Evolutionary conservation across 37 sponge, comb jelly and placozoan genomes (phyloP).

Genomic region (Ianthella basta): DNA sequence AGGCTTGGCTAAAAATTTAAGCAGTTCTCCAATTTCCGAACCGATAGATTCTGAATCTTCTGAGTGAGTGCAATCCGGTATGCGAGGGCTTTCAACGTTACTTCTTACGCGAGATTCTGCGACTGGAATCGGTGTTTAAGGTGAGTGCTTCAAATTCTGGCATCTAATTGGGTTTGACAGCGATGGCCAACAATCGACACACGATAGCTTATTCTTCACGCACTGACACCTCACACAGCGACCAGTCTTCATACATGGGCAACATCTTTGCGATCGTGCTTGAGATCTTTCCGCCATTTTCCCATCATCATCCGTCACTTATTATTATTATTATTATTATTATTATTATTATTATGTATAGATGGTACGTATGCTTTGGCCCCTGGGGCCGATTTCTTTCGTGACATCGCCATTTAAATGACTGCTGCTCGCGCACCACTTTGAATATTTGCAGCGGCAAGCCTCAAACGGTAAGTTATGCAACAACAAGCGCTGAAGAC

Average conservation of each 20-base stretch:
- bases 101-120: not conserved
- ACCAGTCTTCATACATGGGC: conserved; percentile 1
- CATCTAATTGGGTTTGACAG: not conserved
- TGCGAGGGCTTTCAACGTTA: not conserved
- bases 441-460: too few relatives aligned
- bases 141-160: not conserved
- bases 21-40: not conserved
- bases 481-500: too few relatives aligned
- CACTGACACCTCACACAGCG: not conserved
- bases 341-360: not conserved
- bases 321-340: conserved; percentile 1
- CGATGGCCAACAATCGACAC: not conserved
- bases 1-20: not conserved
- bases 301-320: not conserved
- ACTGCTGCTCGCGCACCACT: too few relatives aligned
- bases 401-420: too few relatives aligned
- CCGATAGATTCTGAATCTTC: not conserved
- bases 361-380: not conserved
- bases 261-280: not conserved
- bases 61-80: not conserved
- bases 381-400: too few relatives aligned
- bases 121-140: not conserved
- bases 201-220: not conserved
- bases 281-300: not conserved
- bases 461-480: too few relatives aligned